Evolutionary conservation across 2,888 invertebrate species (phyloP).

Genomic region (Pterostichus madidus): DNA sequence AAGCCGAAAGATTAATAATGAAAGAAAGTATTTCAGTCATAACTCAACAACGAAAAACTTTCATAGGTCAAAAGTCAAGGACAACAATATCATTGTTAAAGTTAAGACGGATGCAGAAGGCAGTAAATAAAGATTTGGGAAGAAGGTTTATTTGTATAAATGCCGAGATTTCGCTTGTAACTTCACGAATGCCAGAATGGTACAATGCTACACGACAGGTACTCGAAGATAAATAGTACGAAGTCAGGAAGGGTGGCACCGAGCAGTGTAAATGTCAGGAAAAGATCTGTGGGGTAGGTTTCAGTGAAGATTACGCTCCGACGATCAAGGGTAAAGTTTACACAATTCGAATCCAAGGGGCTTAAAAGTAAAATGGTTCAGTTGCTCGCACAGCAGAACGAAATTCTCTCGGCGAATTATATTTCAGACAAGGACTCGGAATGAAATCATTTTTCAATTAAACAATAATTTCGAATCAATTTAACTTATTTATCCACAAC

Average conservation of each 20-base stretch:
- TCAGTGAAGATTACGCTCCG: background rate
- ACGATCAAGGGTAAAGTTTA: no score
- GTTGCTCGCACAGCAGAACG: no score
- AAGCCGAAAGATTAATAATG: no score
- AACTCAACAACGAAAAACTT: background rate
- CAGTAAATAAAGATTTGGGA: slow-evolving; percentile 30
- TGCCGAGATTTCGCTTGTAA: background rate
- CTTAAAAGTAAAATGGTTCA: no score
- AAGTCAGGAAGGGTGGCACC: background rate
- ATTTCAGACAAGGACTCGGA: no score
- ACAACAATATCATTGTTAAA: background rate
- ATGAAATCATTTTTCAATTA: no score
- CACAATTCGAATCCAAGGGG: no score
- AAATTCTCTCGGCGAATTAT: no score
- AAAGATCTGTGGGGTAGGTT: background rate
- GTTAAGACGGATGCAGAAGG: background rate
- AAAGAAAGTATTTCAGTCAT: no score
- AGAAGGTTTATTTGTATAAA: slow-evolving; percentile 26
- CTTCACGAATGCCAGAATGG: background rate
- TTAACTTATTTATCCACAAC: no score
- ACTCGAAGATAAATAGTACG: slow-evolving; percentile 27
- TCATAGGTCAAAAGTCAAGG: slow-evolving; percentile 30
- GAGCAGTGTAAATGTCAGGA: slow-evolving; percentile 16
- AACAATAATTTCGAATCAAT: no score
- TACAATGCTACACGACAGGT: slow-evolving; percentile 26